These are phyloP conservation scores for Bergia puertoricense DNA, from an alignment of 92 coral and sea anemone species.

Conservation along the genomic window DNA sequence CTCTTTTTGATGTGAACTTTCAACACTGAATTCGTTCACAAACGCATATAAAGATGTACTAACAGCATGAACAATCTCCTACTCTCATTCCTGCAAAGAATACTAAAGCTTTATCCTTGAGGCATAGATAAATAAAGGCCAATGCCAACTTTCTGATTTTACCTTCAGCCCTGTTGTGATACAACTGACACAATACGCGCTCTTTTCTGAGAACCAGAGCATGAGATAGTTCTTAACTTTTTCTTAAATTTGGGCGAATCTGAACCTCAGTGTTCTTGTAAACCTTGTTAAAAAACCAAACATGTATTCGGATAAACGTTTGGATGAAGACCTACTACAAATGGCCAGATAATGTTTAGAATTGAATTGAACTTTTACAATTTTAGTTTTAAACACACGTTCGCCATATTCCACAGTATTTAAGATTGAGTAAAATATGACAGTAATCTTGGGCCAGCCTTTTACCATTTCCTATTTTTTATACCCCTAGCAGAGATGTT, in stretches of 20 bases:
- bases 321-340: not conserved
- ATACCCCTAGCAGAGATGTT: not conserved
- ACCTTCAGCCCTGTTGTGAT: not conserved
- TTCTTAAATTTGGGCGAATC: too few relatives aligned
- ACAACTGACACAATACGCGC: not conserved
- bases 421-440: too few relatives aligned
- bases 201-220: not conserved
- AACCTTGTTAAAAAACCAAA: too few relatives aligned
- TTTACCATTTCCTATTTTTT: not conserved
- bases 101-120: constrained; percentile 1
- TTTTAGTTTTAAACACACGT: not conserved
- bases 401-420: not conserved
- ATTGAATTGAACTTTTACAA: not conserved
- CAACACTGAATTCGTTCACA: constrained; percentile 22
- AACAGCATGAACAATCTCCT: constrained; percentile 14
- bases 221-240: too few relatives aligned
- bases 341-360: not conserved
- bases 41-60: constrained; percentile 7
- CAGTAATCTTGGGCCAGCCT: not conserved
- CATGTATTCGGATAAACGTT: too few relatives aligned
- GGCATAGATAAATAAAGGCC: constrained; percentile 9
- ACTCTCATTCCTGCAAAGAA: constrained; percentile 15
- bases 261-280: too few relatives aligned
- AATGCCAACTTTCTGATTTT: not conserved
- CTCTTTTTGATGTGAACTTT: constrained; percentile 48